Conservation (phyloP, 2,797 vertebrate species). For the Paguma larvata region DNA sequence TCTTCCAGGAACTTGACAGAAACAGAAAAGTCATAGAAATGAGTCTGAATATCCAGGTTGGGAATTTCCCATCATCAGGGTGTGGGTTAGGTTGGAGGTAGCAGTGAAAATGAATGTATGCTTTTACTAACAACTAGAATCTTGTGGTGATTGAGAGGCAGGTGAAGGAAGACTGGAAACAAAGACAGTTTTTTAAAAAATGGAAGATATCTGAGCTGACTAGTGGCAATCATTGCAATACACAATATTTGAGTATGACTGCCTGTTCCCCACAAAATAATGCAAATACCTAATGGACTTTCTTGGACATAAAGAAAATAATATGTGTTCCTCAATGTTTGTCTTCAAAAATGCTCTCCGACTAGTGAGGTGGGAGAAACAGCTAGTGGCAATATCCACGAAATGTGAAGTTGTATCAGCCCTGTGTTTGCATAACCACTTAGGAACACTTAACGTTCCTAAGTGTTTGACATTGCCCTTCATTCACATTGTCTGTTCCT, state of each 20-base stretch:
- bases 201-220: neutral
- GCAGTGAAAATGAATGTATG: slow-evolving; percentile 27
- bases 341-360: neutral
- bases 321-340: neutral
- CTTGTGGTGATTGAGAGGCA: slow-evolving; percentile 32
- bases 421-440: neutral
- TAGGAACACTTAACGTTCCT: neutral
- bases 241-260: neutral
- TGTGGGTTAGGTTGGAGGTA: slow-evolving; percentile 6
- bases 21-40: slow-evolving; percentile 50
- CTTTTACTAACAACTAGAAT: slow-evolving; percentile 5
- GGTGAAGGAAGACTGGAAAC: neutral
- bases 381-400: neutral
- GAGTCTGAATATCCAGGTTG: slow-evolving; percentile 12
- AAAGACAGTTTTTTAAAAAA: neutral
- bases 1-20: slow-evolving; percentile 38
- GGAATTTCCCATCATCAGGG: slow-evolving; percentile 3
- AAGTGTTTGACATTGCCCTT: neutral
- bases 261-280: neutral
- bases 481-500: neutral
- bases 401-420: neutral
- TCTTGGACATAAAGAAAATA: neutral
- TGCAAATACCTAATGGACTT: neutral
- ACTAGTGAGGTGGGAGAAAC: neutral
- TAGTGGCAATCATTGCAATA: neutral